Evolutionary conservation across 2,113 vertebrate genomes (phyloP).

Genomic region (Fulica atra): DNA sequence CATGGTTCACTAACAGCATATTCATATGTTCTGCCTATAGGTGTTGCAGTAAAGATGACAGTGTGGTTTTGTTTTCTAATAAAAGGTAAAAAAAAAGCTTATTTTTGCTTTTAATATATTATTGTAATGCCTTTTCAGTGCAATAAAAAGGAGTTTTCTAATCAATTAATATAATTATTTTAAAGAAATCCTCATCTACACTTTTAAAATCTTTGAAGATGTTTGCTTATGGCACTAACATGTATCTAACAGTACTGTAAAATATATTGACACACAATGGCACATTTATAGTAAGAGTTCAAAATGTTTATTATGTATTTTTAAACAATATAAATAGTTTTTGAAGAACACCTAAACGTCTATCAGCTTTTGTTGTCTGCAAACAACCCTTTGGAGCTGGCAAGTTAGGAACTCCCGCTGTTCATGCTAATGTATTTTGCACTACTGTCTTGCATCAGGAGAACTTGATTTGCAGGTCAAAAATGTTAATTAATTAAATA

Average conservation of each 20-base stretch:
- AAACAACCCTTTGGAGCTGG: not conserved
- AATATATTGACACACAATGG: not conserved
- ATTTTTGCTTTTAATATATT: not conserved
- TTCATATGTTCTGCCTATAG: constrained; percentile 40
- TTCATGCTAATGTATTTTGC: not conserved
- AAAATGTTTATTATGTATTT: not conserved
- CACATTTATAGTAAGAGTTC: not conserved
- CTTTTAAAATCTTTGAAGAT: not conserved
- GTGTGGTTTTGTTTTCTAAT: not conserved
- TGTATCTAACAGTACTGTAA: not conserved
- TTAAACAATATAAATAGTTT: not conserved
- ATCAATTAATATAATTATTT: not conserved
- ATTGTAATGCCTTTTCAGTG: not conserved
- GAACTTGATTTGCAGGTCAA: not conserved
- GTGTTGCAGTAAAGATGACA: constrained; percentile 15
- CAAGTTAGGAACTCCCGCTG: not conserved
- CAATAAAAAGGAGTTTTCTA: not conserved
- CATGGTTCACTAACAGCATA: constrained; percentile 41
- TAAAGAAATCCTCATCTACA: not conserved
- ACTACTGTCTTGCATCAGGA: not conserved
- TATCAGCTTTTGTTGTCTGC: not conserved
- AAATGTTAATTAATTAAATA: not conserved
- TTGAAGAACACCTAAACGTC: not conserved
- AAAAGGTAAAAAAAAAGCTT: not conserved
- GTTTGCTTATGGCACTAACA: not conserved